Base-by-base conservation (phyloP, 2,888 invertebrate species). In the Microplitis deprimator region DNA sequence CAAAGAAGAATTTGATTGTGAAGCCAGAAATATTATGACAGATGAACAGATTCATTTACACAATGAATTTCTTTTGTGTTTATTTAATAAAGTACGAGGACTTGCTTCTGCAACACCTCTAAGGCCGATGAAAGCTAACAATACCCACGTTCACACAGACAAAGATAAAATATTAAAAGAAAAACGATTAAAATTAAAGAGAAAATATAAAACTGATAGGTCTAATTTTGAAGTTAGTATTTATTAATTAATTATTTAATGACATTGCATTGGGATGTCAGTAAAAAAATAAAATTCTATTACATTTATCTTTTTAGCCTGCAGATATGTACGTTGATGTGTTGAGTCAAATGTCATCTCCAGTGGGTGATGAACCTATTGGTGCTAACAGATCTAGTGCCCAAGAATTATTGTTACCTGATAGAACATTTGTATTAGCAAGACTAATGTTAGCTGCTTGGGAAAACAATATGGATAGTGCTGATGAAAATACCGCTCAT, bases 381-480 rank as follows among this genome's bases (percentile, higher is more conserved):
- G 87, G 90, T 88, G 86, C 90, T 81, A 89, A 92, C 87, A 91
- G 93, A 79, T 94, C 93, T 83, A 93, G 92, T 78, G 92, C 91
- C 0, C 92, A 96, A 88, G 96, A 97, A 89, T 90, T 96, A 77
- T 94, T 96, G 85, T 90, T 97, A 79, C 97, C 97, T 0, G 97
- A 97, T 88, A 93, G 94, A 80, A 94, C 95, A 0, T 93, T 97
- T 85, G 94, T 97, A 5, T 92, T 95, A 79, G 96, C 96, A 0
- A 91, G 97, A 78, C 93, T 97, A 83, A 93, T 96, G 89, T 92
- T 97, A 8, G 94, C 95, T 5, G 96, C 97, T 6, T 97, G 97
- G 97, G 97, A 97, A 85, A 93, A 94, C 70, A 97, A 96, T 0
- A 92, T 98, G 64, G 94, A 96, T 82, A 96, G 96, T 6, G 95